These are phyloP conservation scores for Metopia argyrocephala DNA, from an alignment of 2,888 invertebrate genomes.

Conservation along the genomic window DNA sequence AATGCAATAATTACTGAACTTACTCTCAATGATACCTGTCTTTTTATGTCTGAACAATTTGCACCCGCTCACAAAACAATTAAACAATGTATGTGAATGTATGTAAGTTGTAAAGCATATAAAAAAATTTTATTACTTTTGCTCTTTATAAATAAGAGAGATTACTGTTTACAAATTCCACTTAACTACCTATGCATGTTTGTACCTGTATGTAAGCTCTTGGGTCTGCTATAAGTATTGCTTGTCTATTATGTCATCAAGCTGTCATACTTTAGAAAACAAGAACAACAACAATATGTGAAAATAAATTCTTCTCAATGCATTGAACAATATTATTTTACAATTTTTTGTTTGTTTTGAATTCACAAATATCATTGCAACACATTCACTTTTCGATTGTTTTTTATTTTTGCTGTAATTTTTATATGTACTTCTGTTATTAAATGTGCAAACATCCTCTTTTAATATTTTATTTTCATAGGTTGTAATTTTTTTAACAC, in stretches of 20 bases:
- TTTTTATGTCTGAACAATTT: not conserved
- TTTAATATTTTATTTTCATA: too few species aligned
- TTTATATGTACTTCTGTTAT: too few species aligned
- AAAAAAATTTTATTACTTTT: not conserved
- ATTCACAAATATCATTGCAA: not conserved
- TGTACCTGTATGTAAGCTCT: not conserved
- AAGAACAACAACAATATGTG: conserved; percentile 9
- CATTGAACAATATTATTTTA: conserved; percentile 23
- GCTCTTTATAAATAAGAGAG: conserved; percentile 37
- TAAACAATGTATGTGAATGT: conserved; percentile 26
- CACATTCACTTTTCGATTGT: not conserved
- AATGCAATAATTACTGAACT: too few species aligned
- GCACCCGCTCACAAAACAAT: not conserved
- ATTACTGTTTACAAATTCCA: conserved; percentile 10
- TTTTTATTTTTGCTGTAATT: not conserved
- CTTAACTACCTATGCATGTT: not conserved
- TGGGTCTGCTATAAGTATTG: not conserved
- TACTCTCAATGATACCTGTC: too few species aligned
- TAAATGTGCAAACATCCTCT: too few species aligned
- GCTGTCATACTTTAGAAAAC: conserved; percentile 35
- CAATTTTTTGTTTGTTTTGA: not conserved
- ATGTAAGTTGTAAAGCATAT: conserved; percentile 7
- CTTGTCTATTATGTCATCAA: conserved; percentile 55
- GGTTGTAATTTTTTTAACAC: too few species aligned
- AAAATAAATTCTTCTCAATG: conserved; percentile 14